These are phyloP conservation scores for Typhlomys cinereus DNA, from an alignment of 2,113 vertebrate genomes.

Conservation along the genomic window DNA sequence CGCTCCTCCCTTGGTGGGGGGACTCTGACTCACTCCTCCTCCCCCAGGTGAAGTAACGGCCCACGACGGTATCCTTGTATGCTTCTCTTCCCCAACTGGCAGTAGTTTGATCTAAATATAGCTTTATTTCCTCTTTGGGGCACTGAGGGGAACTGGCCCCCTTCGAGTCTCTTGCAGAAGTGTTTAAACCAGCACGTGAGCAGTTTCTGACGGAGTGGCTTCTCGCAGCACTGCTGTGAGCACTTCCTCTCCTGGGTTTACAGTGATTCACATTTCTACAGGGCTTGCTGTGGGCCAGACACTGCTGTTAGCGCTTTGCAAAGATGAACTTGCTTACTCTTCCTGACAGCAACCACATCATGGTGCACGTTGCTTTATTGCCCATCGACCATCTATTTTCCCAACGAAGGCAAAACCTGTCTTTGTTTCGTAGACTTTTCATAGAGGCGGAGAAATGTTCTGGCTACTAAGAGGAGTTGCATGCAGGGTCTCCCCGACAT, in stretches of 20 bases:
- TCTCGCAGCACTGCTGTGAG: neutral
- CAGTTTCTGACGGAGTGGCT: neutral
- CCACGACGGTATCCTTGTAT: neutral
- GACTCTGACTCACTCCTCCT: neutral
- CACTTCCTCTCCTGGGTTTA: neutral
- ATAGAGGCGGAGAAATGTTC: neutral
- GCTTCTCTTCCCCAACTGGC: neutral
- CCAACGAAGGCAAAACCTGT: neutral
- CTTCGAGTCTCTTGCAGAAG: conserved; percentile 2
- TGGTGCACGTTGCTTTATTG: neutral
- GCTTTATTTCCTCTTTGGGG: neutral
- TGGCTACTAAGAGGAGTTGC: neutral
- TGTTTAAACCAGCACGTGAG: neutral
- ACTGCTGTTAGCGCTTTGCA: neutral
- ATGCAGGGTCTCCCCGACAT: neutral
- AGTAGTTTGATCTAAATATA: neutral
- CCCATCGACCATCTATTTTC: neutral
- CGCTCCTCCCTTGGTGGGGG: neutral
- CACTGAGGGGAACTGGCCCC: neutral
- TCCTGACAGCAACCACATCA: neutral
- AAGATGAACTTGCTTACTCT: conserved; percentile 5
- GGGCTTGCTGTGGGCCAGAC: neutral
- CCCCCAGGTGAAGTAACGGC: neutral
- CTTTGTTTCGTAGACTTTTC: neutral
- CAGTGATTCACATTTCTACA: neutral